A percentile compares a stretch with the other conserved stretches of the same genome.
Evolutionary conservation across 2,888 invertebrate genomes (phyloP).

Genomic region (Drosophila vallismaia): DNA sequence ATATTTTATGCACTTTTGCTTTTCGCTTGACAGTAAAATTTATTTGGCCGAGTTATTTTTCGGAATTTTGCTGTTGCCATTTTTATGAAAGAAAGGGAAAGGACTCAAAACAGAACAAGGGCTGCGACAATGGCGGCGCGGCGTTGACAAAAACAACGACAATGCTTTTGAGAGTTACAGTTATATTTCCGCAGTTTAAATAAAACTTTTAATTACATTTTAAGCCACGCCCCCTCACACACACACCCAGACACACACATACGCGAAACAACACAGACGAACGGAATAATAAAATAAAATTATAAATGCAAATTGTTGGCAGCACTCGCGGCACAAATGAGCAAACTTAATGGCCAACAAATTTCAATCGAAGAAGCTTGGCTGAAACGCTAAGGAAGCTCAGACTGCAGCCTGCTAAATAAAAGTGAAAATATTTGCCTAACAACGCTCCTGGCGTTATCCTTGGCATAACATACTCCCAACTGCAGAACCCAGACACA

Average conservation of each 20-base stretch:
- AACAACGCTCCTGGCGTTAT: conserved; percentile 18
- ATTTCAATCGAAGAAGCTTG: conserved; percentile 60
- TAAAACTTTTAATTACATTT: conserved; percentile 75
- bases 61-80: background rate
- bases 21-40: conserved; percentile 72
- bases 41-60: conserved; percentile 68
- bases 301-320: conserved; percentile 74
- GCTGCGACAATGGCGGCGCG: conserved; percentile 28
- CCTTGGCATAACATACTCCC: background rate
- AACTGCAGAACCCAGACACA: conserved; percentile 34
- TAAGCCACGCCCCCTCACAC: conserved; percentile 30
- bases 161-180: conserved; percentile 47
- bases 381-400: background rate
- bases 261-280: conserved; percentile 12
- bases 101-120: conserved; percentile 9
- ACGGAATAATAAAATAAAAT: conserved; percentile 52
- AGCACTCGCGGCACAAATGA: conserved; percentile 54
- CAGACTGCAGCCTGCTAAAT: conserved; percentile 19
- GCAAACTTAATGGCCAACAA: conserved; percentile 76
- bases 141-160: conserved; percentile 39
- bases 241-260: conserved; percentile 15
- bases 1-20: conserved; percentile 76
- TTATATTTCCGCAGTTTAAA: conserved; percentile 64
- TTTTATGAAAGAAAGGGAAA: conserved; percentile 3
- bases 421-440: conserved; percentile 70